Percentiles rank a stretch among this genome's conserved stretches.
Conservation (phyloP, 2,113 vertebrate genomes). For the Athene cunicularia region DNA sequence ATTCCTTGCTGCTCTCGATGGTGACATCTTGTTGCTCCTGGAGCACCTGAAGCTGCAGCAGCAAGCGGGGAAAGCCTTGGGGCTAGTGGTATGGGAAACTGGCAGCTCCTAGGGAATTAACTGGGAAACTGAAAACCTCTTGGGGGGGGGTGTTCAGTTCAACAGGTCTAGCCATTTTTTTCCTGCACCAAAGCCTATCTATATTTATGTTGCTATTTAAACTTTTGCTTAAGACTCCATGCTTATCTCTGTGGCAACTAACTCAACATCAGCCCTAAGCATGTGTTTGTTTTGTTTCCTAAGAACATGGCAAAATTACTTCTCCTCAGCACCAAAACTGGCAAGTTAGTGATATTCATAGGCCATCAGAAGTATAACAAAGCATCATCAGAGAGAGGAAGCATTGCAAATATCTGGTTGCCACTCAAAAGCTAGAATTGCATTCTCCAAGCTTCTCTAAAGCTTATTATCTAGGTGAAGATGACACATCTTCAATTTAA, state of each 20-base stretch:
- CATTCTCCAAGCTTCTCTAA: not conserved
- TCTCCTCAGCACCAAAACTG: not conserved
- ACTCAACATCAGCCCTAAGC: not conserved
- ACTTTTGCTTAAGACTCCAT: not conserved
- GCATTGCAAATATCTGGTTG: not conserved
- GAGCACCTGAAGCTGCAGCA: not conserved
- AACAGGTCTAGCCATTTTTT: not conserved
- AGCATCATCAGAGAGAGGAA: not conserved
- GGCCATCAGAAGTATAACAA: not conserved
- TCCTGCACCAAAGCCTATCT: not conserved
- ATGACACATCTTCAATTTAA: not conserved
- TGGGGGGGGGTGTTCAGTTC: fast-evolving
- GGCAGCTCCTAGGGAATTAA: not conserved
- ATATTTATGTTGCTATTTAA: not conserved
- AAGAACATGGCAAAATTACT: not conserved
- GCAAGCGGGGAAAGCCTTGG: not conserved
- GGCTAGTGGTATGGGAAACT: not conserved
- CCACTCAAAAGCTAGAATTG: not conserved
- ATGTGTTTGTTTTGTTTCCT: not conserved
- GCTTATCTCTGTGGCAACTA: not conserved
- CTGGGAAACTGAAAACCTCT: not conserved
- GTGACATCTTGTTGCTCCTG: fast-evolving
- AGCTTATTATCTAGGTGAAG: not conserved
- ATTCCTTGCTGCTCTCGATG: not conserved
- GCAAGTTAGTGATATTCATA: not conserved